Evolutionary conservation across 2,797 vertebrate species (phyloP).

Genomic region (Chrosomus eos): DNA sequence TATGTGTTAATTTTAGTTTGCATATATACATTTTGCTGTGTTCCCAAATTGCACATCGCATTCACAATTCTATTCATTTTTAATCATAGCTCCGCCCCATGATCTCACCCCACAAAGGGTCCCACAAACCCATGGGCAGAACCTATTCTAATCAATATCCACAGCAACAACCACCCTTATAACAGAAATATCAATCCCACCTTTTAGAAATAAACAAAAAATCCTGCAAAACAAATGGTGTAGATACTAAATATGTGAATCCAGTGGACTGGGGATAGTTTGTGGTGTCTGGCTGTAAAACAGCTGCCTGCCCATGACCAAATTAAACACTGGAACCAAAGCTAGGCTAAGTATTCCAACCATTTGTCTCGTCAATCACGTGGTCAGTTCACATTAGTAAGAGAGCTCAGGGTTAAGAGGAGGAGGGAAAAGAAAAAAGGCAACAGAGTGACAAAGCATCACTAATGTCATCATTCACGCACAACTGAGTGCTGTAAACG

Average conservation of each 20-base stretch:
- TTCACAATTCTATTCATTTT: not conserved
- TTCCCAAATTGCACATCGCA: not conserved
- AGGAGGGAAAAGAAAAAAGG: constrained; percentile 29
- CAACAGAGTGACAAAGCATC: constrained; percentile 49
- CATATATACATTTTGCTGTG: too few relatives aligned
- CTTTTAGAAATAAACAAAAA: not conserved
- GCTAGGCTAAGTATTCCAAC: constrained; percentile 45
- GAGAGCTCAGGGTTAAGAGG: constrained; percentile 8
- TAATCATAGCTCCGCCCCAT: not conserved
- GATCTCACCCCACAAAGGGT: too few relatives aligned
- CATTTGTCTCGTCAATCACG: constrained; percentile 57
- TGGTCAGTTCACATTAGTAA: constrained; percentile 28
- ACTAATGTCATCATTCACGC: constrained; percentile 63
- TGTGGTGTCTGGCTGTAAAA: constrained; percentile 29
- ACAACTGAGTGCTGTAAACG: constrained; percentile 60
- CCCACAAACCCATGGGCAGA: not conserved
- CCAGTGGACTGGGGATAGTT: constrained; percentile 22
- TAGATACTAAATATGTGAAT: constrained; percentile 37
- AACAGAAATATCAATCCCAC: constrained; percentile 10
- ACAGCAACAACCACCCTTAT: not conserved
- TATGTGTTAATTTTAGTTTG: not conserved
- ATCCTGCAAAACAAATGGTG: constrained; percentile 26
- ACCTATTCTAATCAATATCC: not conserved
- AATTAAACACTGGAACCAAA: constrained; percentile 55
- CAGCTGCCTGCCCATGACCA: constrained; percentile 49